Conservation (phyloP, 2,888 invertebrate species). For the Euzophera pinguis region DNA sequence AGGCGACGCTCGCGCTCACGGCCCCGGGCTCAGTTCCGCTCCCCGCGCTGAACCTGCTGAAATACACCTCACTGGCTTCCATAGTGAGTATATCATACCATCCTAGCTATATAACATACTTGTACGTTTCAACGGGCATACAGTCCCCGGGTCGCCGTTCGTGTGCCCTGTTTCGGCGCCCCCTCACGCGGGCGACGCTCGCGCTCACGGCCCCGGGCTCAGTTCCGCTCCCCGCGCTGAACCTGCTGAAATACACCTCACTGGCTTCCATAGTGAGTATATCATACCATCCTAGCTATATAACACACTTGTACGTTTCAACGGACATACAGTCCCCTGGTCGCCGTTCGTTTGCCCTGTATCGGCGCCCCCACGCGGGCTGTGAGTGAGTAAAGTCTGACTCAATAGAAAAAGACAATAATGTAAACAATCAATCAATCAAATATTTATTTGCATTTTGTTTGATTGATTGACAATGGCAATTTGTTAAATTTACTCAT, state of each 20-base stretch:
- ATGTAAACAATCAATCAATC: too few relatives aligned
- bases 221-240: slow-evolving; percentile 61
- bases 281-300: neutral
- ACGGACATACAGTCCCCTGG: slow-evolving; percentile 87
- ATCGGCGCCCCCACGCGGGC: too few relatives aligned
- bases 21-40: slow-evolving; percentile 61
- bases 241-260: slow-evolving; percentile 65
- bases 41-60: slow-evolving; percentile 63
- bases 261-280: slow-evolving; percentile 64
- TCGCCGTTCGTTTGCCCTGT: slow-evolving; percentile 88
- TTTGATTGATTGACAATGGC: too few relatives aligned
- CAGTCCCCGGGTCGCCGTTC: slow-evolving; percentile 95
- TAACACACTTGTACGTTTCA: slow-evolving; percentile 88
- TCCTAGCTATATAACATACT: slow-evolving; percentile 72
- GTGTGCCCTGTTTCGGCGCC: slow-evolving; percentile 87
- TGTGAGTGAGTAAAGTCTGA: too few relatives aligned
- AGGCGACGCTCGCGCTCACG: slow-evolving; percentile 63
- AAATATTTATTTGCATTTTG: too few relatives aligned
- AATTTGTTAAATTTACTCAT: too few relatives aligned
- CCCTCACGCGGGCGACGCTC: slow-evolving; percentile 62
- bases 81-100: slow-evolving; percentile 40
- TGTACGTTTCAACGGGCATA: slow-evolving; percentile 89
- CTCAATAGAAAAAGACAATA: too few relatives aligned
- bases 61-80: slow-evolving; percentile 68
- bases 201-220: slow-evolving; percentile 64